A percentile compares a stretch with the other conserved stretches of the same genome.
These are phyloP conservation scores for Tenebrosternarchus preto DNA, from an alignment of 2,113 vertebrate species.

Conservation along the genomic window DNA sequence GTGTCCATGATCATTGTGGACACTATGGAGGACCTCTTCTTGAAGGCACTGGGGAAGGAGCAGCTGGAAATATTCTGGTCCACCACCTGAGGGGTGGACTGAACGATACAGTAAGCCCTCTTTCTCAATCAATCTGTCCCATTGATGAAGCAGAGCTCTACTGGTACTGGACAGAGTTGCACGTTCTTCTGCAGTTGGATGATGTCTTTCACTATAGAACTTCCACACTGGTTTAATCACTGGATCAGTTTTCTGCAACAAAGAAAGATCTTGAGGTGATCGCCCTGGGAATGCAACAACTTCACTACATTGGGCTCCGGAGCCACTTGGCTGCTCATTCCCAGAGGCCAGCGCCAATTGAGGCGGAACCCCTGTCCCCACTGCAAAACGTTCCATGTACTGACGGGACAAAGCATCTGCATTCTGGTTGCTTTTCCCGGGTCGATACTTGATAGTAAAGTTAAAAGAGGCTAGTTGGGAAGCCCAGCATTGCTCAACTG, in stretches of 20 bases:
- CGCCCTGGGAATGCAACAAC: not conserved
- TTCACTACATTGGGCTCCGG: not conserved
- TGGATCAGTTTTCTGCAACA: not conserved
- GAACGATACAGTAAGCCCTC: not conserved
- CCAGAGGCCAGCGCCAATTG: not conserved
- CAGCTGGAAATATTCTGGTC: not conserved
- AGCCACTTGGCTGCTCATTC: not conserved
- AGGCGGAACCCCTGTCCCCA: not conserved
- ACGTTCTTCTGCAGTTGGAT: not conserved
- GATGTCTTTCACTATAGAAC: not conserved
- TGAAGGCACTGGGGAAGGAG: not conserved
- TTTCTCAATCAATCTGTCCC: not conserved
- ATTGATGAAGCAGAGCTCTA: too few relatives aligned
- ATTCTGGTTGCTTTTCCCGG: slow-evolving; percentile 20
- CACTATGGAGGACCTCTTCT: not conserved
- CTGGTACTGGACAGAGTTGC: not conserved
- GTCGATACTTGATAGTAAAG: slow-evolving; percentile 6
- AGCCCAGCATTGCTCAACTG: slow-evolving; percentile 22
- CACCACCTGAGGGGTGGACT: not conserved
- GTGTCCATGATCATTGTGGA: not conserved
- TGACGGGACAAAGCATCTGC: slow-evolving; percentile 27
- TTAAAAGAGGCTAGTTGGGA: slow-evolving; percentile 5
- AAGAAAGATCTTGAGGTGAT: not conserved
- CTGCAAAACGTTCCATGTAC: not conserved
- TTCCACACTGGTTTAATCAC: not conserved